Conservation (phyloP, 2,113 vertebrate species). For the Cephalopterus ornatus region DNA sequence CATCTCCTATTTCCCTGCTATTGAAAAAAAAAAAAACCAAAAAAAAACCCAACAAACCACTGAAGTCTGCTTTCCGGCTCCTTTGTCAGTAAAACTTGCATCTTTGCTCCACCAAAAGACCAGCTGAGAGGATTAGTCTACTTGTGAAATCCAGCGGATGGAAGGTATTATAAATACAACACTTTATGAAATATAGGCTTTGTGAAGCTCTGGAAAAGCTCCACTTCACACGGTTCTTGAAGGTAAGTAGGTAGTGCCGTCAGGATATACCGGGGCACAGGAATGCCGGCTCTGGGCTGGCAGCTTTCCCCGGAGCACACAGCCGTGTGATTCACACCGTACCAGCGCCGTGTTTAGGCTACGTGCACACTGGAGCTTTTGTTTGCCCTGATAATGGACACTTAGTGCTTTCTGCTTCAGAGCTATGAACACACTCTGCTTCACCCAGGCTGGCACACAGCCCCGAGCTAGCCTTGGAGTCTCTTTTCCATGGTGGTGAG, state of each 20-base stretch:
- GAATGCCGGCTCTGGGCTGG: slow-evolving; percentile 1
- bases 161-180: slow-evolving; percentile 52
- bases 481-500: not conserved
- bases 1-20: not conserved
- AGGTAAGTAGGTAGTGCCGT: slow-evolving; percentile 47
- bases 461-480: not conserved
- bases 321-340: not conserved
- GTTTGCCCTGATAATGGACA: slow-evolving; percentile 44
- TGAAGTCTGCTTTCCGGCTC: not conserved
- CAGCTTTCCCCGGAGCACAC: not conserved
- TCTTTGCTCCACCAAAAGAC: slow-evolving; percentile 25
- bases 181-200: slow-evolving; percentile 53
- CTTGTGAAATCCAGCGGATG: slow-evolving; percentile 50
- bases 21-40: not conserved
- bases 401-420: slow-evolving; percentile 22
- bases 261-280: not conserved
- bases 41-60: not conserved
- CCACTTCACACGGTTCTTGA: slow-evolving; percentile 21
- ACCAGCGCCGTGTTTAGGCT: not conserved
- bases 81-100: slow-evolving; percentile 22
- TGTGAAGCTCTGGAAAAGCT: slow-evolving; percentile 53
- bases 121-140: slow-evolving; percentile 51
- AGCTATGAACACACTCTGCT: not conserved
- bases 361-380: slow-evolving; percentile 39
- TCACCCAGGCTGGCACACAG: not conserved